These are phyloP conservation scores for Acromyrmex echinatior DNA, from an alignment of 1,140 invertebrate species.

Conservation along the genomic window DNA sequence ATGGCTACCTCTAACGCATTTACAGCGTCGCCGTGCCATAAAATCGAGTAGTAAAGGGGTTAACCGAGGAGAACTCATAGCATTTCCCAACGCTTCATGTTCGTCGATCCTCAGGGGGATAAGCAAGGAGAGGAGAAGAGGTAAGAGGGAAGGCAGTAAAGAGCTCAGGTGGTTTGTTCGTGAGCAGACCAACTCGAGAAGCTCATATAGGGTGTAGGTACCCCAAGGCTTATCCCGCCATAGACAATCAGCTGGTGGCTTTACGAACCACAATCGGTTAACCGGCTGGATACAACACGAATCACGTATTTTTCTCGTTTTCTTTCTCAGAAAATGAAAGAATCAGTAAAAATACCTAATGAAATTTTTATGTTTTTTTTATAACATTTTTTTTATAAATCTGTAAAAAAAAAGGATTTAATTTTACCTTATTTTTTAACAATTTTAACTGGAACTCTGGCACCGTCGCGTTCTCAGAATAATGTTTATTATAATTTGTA, in stretches of 20 bases:
- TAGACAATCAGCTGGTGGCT: conserved; percentile 31
- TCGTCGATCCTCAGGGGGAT: conserved; percentile 52
- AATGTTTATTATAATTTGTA: neutral
- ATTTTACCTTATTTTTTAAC: neutral
- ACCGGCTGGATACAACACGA: conserved; percentile 14
- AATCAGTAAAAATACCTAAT: neutral
- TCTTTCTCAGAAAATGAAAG: neutral
- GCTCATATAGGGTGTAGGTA: conserved; percentile 53
- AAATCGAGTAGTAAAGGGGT: conserved; percentile 70
- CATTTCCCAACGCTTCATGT: conserved; percentile 58
- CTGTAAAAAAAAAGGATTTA: neutral
- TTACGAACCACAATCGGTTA: conserved; percentile 54
- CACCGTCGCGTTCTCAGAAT: neutral
- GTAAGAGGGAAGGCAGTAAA: conserved; percentile 41
- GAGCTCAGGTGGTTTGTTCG: conserved; percentile 66
- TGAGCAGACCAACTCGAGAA: conserved; percentile 9
- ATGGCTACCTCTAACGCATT: conserved; percentile 67
- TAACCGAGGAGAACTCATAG: conserved; percentile 59
- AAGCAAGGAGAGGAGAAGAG: neutral
- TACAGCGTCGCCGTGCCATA: conserved; percentile 66
- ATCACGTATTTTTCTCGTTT: neutral
- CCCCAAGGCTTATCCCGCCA: conserved; percentile 20
- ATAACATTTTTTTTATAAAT: neutral
- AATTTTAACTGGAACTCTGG: neutral
- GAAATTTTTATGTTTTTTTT: conserved; percentile 3